Evolutionary conservation across 2,888 invertebrate genomes (phyloP).

Genomic region (Pocota personata): DNA sequence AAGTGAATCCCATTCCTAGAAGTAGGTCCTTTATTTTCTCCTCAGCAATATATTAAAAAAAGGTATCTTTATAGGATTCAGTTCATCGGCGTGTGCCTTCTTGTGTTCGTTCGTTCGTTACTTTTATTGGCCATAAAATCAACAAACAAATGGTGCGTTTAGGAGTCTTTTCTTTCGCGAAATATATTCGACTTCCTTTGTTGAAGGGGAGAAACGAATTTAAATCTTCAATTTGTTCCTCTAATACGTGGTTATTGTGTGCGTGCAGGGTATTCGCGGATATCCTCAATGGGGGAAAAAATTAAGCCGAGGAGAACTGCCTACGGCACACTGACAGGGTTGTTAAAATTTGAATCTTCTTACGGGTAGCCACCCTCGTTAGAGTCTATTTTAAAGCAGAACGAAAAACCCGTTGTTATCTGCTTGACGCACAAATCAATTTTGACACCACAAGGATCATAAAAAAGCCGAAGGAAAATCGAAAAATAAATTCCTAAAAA

Average conservation of each 20-base stretch:
- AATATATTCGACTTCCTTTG: not conserved
- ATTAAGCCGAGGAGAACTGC: no score
- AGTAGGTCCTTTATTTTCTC: not conserved
- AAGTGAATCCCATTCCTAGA: constrained; percentile 23
- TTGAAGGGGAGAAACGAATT: constrained; percentile 21
- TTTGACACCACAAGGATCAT: constrained; percentile 26
- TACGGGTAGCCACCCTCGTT: not conserved
- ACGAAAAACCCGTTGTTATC: constrained; percentile 1
- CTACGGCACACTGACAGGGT: no score
- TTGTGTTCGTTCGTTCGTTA: constrained; percentile 37
- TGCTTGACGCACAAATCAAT: constrained; percentile 34
- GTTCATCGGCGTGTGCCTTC: constrained; percentile 48
- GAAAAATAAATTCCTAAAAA: constrained; percentile 7
- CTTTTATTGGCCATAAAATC: constrained; percentile 60
- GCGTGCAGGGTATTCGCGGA: not conserved
- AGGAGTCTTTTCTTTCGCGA: not conserved
- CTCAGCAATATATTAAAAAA: no score
- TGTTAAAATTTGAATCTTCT: not conserved
- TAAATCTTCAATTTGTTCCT: constrained; percentile 41
- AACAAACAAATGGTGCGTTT: constrained; percentile 55
- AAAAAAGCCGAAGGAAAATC: constrained; percentile 20
- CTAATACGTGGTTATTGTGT: constrained; percentile 15
- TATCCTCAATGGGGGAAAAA: no score
- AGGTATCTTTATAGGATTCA: constrained; percentile 33
- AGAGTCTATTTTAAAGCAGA: not conserved